Evolutionary conservation across 1,140 invertebrate species (phyloP).

Genomic region (Brachystomella parvula): DNA sequence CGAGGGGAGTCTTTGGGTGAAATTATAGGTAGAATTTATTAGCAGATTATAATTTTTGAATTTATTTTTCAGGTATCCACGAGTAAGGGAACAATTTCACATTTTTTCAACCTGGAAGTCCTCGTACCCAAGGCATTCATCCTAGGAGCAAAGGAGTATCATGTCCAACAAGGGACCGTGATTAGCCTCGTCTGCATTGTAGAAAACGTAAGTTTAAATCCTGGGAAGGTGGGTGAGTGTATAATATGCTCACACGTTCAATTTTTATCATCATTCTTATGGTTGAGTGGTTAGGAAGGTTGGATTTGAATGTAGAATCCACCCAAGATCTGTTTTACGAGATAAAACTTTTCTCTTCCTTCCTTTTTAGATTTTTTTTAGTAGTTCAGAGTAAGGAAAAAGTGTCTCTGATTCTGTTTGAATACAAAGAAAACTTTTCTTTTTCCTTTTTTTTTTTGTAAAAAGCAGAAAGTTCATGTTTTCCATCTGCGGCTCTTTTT

Average conservation of each 20-base stretch:
- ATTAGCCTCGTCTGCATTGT: conserved; percentile 43
- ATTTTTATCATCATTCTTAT: neutral
- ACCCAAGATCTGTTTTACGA: neutral
- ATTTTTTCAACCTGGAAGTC: conserved; percentile 79
- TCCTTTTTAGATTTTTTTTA: neutral
- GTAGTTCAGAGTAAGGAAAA: neutral
- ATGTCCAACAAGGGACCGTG: conserved; percentile 42
- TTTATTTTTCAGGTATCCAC: conserved; percentile 64
- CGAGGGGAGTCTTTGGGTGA: no score
- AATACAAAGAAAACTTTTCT: no score
- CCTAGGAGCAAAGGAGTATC: conserved; percentile 46
- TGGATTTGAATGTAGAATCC: no score
- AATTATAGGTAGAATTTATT: neutral
- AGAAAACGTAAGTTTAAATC: conserved; percentile 40
- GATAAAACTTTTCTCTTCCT: neutral
- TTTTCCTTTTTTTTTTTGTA: no score
- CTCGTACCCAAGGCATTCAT: conserved; percentile 82
- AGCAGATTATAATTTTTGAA: neutral
- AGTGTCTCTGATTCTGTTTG: no score
- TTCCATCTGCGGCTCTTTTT: neutral
- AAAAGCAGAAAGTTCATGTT: neutral
- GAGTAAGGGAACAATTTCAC: conserved; percentile 70
- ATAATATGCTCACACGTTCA: neutral
- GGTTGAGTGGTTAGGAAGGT: neutral
- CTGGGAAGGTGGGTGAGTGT: neutral